Conservation (phyloP, 1,140 invertebrate genomes). For the Pachypeltis micranthus region DNA sequence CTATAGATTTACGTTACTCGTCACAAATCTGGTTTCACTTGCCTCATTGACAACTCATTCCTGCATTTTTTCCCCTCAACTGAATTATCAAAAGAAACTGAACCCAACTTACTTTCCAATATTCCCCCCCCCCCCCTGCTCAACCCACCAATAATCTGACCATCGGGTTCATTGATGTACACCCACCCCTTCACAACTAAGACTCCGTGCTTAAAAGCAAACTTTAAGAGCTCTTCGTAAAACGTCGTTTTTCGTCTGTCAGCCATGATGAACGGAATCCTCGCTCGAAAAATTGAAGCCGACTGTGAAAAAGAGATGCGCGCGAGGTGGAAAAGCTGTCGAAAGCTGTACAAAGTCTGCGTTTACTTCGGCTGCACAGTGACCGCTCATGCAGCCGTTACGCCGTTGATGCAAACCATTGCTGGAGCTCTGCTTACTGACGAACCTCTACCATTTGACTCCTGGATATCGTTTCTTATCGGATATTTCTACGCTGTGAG, state of each 20-base stretch:
- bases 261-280: not conserved
- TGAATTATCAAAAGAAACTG: too few relatives aligned
- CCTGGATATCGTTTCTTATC: not conserved
- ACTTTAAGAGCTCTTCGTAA: too few relatives aligned
- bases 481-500: not conserved
- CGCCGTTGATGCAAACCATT: slow-evolving; percentile 2
- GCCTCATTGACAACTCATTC: too few relatives aligned
- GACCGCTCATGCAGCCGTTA: not conserved
- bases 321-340: not conserved
- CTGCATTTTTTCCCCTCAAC: too few relatives aligned
- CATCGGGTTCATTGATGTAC: too few relatives aligned
- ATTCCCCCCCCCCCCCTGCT: too few relatives aligned
- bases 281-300: not conserved
- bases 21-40: too few relatives aligned
- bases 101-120: too few relatives aligned
- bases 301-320: not conserved
- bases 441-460: not conserved
- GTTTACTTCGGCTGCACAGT: not conserved
- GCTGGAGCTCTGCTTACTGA: not conserved
- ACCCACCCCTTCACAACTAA: too few relatives aligned
- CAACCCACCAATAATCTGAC: too few relatives aligned
- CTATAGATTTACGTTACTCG: too few relatives aligned
- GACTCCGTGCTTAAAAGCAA: too few relatives aligned
- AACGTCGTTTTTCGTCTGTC: not conserved
- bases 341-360: not conserved